Percentiles rank a stretch among this genome's conserved stretches.
phyloP scores from a whole-genome alignment of 2,888 invertebrate species.

The Helicoverpa assulta region DNA sequence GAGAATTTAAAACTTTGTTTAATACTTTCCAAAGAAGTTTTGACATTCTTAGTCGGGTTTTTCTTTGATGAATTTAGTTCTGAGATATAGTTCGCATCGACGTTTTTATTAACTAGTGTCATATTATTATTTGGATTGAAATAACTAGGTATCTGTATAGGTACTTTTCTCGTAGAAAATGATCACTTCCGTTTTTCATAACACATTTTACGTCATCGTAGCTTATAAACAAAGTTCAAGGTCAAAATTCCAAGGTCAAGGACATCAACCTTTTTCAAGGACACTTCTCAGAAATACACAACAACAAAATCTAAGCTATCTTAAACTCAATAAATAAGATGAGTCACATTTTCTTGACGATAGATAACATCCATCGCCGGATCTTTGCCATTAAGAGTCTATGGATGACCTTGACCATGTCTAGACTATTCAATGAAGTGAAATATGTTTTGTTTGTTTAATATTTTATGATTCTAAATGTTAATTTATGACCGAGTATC shows the following conservation, averaged over 20 bases:
- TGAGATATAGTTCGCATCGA: too few species aligned
- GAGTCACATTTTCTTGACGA: constrained; percentile 23
- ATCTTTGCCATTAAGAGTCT: constrained; percentile 14
- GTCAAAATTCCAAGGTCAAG: not conserved
- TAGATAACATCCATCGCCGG: constrained; percentile 4
- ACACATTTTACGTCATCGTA: too few species aligned
- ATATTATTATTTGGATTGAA: too few species aligned
- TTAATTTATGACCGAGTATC: not conserved
- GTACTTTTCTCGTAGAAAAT: too few species aligned
- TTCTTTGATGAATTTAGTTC: not conserved
- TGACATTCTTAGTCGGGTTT: not conserved
- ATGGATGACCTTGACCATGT: constrained; percentile 5
- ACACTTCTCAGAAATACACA: not conserved
- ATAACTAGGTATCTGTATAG: too few species aligned
- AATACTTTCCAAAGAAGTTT: constrained; percentile 5
- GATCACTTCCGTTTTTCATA: too few species aligned
- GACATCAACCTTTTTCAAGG: constrained; percentile 9
- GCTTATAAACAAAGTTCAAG: not conserved
- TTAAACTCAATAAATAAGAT: constrained; percentile 37
- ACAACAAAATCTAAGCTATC: constrained; percentile 16
- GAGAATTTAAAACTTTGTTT: constrained; percentile 24
- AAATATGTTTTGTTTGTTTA: not conserved
- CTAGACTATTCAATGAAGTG: constrained; percentile 16
- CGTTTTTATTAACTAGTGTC: too few species aligned
- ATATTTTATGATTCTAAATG: not conserved